Evolutionary conservation across 92 coral and sea anemone species (phyloP), one percentile per base, ranked within the genome.

Genomic region (Umimayanthus chanpuru): DNA sequence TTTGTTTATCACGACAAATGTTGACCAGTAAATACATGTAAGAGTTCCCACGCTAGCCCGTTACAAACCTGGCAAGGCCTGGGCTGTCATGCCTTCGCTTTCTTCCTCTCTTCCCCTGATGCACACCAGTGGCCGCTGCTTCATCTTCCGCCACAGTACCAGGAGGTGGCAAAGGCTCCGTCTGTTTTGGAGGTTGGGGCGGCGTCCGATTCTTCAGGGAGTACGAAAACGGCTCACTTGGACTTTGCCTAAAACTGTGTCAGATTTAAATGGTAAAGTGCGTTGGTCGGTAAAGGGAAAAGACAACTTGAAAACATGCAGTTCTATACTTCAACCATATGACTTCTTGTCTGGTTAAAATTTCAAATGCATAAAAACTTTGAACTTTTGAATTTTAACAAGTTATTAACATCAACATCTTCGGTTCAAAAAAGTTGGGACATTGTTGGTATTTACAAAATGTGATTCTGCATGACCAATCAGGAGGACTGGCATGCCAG

Each of bases 151-250:
- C 14, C 43, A 41, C 66, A 20, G 77, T 67, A 15, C 86, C 86
- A 67, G 86, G 86, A 1, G 86, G 86, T 1, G 86, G 86, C 58
- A 82, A 28, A 14, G 86, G 86, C 53, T 82, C 86, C 16, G 76
- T 82, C n/a, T 23, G 55, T 30, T 82, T 82, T 43, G 86, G 86
- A 9, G 86, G 86, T 32, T 82, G 86, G 25, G 86, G 86, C 5
- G 86, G 86, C 21, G 86, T 32, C 26, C 77, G 77, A 7, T 56
- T 67, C 23, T 82, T 82, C 86, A 82, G 67, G 18, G 77, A 68
- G 53, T 67, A 82, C 64, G 73, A 41, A 82, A 67, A 32, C 41
- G 77, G 77, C 50, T 82, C 86, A 20, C 29, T 20, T 66, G 77
- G 25, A 43, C 77, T 82, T 8, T 67, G 86, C 44, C 73, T 68